A percentile compares a stretch with the other conserved stretches of the same genome.
Conservation (phyloP, 1,140 invertebrate genomes). For the Drosophila asahinai region DNA sequence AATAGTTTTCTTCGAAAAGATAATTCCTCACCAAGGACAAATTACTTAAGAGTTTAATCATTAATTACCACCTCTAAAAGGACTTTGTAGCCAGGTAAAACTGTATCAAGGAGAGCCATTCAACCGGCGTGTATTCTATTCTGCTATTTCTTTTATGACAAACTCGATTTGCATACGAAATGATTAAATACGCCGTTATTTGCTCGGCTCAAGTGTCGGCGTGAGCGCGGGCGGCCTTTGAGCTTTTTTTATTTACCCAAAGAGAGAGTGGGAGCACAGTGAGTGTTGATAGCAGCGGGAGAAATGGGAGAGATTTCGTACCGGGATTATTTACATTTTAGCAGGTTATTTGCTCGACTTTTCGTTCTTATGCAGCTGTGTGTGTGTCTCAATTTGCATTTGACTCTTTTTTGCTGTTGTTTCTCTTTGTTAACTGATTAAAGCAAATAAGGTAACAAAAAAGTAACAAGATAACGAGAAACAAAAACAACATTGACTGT, state of each 20-base stretch:
- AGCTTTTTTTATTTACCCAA: slow-evolving; percentile 19
- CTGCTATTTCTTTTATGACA: slow-evolving; percentile 55
- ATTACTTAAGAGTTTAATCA: no score
- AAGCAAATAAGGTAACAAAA: slow-evolving; percentile 35
- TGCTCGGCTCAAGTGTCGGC: slow-evolving; percentile 18
- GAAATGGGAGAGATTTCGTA: slow-evolving; percentile 16
- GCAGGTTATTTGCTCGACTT: slow-evolving; percentile 33
- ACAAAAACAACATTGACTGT: slow-evolving; percentile 37
- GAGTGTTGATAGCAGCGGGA: slow-evolving; percentile 2
- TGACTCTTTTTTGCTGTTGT: slow-evolving; percentile 15
- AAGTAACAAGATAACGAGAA: slow-evolving; percentile 9
- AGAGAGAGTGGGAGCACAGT: slow-evolving; percentile 1
- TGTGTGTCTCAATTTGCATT: slow-evolving; percentile 55
- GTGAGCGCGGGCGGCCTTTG: slow-evolving; percentile 16
- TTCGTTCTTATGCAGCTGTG: background rate
- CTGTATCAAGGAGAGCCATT: slow-evolving; percentile 6
- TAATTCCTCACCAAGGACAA: no score
- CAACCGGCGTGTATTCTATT: slow-evolving; percentile 24
- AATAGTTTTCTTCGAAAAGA: no score
- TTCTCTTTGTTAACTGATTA: slow-evolving; percentile 50
- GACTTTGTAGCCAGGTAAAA: background rate
- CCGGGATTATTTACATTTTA: slow-evolving; percentile 55
- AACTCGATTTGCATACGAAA: slow-evolving; percentile 74
- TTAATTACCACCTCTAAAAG: no score
- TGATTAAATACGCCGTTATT: slow-evolving; percentile 70